Evolutionary conservation across 2,888 invertebrate species (phyloP), one percentile per base, ranked within the genome.

Genomic region (Linyphia triangularis): DNA sequence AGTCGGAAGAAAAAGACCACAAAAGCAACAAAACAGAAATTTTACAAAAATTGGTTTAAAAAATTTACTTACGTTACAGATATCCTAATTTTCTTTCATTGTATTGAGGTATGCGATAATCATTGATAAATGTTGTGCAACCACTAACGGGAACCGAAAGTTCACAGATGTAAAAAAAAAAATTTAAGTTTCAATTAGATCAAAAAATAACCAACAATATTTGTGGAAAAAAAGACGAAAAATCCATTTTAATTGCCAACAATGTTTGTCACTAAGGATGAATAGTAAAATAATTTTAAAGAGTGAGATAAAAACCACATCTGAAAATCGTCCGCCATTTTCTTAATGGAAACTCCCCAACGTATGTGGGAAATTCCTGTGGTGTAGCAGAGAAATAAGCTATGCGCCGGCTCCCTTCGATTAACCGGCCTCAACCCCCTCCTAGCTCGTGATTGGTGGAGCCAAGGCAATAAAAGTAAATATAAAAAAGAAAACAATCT

Each of bases 331-430:
- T 69, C 77, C 82, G 88, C 88, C 88, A 88, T 88, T 83, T 88
- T 88, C 57, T 24, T 28, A 61, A 24, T n/a, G 7, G 22, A 22
- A 22, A 26, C 43, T 43, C 61, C 51, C 65, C 67, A 86, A 75
- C 67, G 10, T 33, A 75, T 13, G 86, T 86, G 67, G 73, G 59
- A 86, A n/a, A 75, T 67, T 75, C 28, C 73, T 43, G 51, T n/a
- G 13, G 5, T 10, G 16, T 7, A 43, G 51, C 26, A 19, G 13
- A 37, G 51, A 72, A 73, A 59, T 73, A 28, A 72, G 72, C 67
- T 69, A 24, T 82, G 88, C 88, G 88, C 88, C 88, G 81, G 88
- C 88, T 82, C 82, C 63, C 67, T 88, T 88, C 88, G 77, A 88
- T 88, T 75, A 82, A 30, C 77, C 61, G 70, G 51, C 59, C 43